Base-by-base conservation (phyloP, 1,140 invertebrate genomes). In the Anoplolepis gracilipes region DNA sequence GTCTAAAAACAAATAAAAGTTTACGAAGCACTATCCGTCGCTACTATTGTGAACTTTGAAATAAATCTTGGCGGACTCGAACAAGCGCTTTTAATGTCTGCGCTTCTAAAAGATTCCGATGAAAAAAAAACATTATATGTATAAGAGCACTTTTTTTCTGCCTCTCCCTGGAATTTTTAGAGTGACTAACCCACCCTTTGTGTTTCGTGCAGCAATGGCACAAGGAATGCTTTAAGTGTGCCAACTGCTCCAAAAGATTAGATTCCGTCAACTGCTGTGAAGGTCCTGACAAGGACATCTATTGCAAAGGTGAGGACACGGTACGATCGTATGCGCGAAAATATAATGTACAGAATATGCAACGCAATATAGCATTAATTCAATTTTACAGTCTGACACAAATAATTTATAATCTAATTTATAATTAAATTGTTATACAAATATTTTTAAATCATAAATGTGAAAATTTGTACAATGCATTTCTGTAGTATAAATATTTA, bases 261-360 rank as follows among this genome's bases (percentile, higher is more conserved):
- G 99, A 99, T 96, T 99, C 99, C 84, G 97, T 98, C 90, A 98
- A 98, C 95, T 98, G 98, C 95, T 98, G 98, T 94, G 98, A 99
- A 95, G 98, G 97, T 92, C 98, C 99, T 90, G 98, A 99, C 94
- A 98, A 98, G 95, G 97, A 99, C 94, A 98, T 99, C 95, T 99
- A 99, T 96, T 99, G 99, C 96, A 98, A 98, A 98, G 98, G 98
- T 98, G 96, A 95, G 96, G 92, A 61, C 33, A 36, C 25, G 25
- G 19, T 36, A 61, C 62, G 11, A 55, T 70, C 57, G 28, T 64
- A 16, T 25, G 30, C 1, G n/a, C 28, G 28, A 59, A 53, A 79
- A 53, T 55, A 19, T 57, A 76, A 82, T 3, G 57, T 76, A 62
- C 49, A 28, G 46, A 42, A 69, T 59, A n/a, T 13, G 49, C 73